These are phyloP conservation scores for Sialia sialis DNA, from an alignment of 2,113 vertebrate species.

Conservation along the genomic window DNA sequence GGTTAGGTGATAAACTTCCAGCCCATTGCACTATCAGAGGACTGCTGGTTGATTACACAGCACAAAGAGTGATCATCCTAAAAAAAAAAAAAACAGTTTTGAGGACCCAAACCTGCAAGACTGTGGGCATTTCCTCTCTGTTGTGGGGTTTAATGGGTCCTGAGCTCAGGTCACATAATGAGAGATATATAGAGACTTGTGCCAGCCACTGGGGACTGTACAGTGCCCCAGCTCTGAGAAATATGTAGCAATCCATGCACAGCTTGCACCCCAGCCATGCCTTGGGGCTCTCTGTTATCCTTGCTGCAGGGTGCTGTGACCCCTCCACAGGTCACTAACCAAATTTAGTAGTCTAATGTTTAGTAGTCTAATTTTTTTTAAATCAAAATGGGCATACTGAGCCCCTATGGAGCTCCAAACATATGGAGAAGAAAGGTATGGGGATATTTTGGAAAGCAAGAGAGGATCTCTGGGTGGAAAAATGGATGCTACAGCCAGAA, in stretches of 20 bases:
- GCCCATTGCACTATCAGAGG: background rate
- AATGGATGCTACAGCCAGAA: background rate
- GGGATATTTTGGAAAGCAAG: background rate
- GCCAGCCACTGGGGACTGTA: background rate
- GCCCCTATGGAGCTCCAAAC: background rate
- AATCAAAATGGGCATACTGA: background rate
- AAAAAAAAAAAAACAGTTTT: background rate
- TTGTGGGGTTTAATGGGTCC: background rate
- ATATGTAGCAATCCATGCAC: fast-evolving
- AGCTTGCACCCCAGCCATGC: background rate
- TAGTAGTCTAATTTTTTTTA: background rate
- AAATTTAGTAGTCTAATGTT: background rate
- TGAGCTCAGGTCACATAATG: background rate
- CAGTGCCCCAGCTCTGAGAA: background rate
- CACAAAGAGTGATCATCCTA: background rate
- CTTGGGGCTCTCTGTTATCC: background rate
- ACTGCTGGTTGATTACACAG: background rate
- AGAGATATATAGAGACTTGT: background rate
- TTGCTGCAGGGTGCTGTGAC: background rate
- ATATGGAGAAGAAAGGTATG: background rate
- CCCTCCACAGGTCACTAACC: background rate
- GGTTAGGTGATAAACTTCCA: background rate
- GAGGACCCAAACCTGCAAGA: background rate
- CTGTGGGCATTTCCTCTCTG: background rate
- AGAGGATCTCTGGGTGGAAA: background rate